A percentile compares a stretch with the other conserved stretches of the same genome.
Evolutionary conservation across 2,797 vertebrate genomes (phyloP).

Genomic region (Bradypus variegatus): DNA sequence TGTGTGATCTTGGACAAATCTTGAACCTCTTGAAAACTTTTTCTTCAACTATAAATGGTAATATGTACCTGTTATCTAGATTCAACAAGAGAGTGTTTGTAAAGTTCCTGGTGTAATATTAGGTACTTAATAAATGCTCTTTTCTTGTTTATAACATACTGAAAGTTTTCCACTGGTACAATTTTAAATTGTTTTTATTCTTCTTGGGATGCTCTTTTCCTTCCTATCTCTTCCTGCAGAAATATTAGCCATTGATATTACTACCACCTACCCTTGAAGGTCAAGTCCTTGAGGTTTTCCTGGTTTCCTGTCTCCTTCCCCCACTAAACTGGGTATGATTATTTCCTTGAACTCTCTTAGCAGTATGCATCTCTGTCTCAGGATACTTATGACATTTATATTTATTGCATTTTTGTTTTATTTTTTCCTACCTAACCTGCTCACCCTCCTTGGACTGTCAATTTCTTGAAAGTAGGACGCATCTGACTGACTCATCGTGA

Average conservation of each 20-base stretch:
- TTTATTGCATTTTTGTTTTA: not conserved
- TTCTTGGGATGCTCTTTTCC: not conserved
- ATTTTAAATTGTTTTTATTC: not conserved
- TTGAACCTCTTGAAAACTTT: constrained; percentile 5
- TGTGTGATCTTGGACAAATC: not conserved
- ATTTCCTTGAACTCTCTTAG: constrained; percentile 1
- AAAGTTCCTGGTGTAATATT: not conserved
- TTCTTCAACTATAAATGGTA: constrained; percentile 8
- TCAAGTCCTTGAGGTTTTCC: constrained; percentile 7
- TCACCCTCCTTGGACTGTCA: not conserved
- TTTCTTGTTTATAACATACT: not conserved
- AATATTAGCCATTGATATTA: not conserved
- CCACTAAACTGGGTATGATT: not conserved
- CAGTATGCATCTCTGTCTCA: not conserved
- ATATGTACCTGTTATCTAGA: not conserved
- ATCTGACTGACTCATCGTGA: constrained; percentile 2
- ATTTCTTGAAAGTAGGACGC: constrained; percentile 21
- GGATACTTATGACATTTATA: not conserved
- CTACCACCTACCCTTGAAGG: not conserved
- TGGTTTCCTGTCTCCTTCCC: not conserved
- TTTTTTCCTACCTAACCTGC: constrained; percentile 21
- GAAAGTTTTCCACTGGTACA: not conserved
- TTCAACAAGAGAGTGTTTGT: not conserved
- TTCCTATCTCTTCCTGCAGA: not conserved
- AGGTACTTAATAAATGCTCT: not conserved